These are phyloP conservation scores for Zenarchopterus dispar DNA, from an alignment of 2,797 vertebrate genomes.

Conservation along the genomic window DNA sequence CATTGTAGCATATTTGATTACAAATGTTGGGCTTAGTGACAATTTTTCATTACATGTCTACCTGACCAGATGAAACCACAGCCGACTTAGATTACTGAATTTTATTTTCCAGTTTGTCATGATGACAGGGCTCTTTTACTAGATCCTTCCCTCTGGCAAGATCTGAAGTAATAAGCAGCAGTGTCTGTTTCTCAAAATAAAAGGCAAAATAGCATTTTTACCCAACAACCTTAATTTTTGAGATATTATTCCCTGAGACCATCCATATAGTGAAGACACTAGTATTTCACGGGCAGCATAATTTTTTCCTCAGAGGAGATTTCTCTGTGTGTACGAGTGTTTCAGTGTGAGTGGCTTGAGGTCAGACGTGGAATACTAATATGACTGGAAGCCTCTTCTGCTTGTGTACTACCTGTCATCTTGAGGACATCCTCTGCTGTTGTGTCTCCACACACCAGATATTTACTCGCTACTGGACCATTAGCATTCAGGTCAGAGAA, in stretches of 20 bases:
- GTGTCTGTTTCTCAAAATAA: slow-evolving; percentile 7
- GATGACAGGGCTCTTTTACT: slow-evolving; percentile 10
- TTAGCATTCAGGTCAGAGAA: slow-evolving; percentile 49
- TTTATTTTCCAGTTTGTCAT: neutral
- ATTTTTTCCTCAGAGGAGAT: slow-evolving; percentile 32
- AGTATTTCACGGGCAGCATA: slow-evolving; percentile 32
- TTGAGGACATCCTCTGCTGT: slow-evolving; percentile 8
- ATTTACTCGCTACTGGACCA: slow-evolving; percentile 22
- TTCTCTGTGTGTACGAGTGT: neutral
- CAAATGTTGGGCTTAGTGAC: neutral
- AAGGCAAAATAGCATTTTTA: slow-evolving; percentile 19
- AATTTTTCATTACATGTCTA: neutral
- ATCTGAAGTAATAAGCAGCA: slow-evolving; percentile 20
- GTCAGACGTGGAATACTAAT: slow-evolving; percentile 64
- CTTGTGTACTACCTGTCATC: slow-evolving; percentile 44
- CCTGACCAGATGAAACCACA: slow-evolving; percentile 1
- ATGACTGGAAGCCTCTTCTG: slow-evolving; percentile 38
- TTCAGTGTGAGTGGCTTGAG: slow-evolving; percentile 35
- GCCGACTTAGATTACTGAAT: neutral
- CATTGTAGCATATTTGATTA: too few relatives aligned
- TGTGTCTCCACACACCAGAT: slow-evolving; percentile 4
- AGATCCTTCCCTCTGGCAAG: neutral
- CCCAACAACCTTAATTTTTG: slow-evolving; percentile 23
- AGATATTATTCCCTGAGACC: slow-evolving; percentile 18
- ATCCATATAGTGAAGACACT: slow-evolving; percentile 9